Conservation (phyloP, 1,140 invertebrate species). For the Leptopilina clavipes region DNA sequence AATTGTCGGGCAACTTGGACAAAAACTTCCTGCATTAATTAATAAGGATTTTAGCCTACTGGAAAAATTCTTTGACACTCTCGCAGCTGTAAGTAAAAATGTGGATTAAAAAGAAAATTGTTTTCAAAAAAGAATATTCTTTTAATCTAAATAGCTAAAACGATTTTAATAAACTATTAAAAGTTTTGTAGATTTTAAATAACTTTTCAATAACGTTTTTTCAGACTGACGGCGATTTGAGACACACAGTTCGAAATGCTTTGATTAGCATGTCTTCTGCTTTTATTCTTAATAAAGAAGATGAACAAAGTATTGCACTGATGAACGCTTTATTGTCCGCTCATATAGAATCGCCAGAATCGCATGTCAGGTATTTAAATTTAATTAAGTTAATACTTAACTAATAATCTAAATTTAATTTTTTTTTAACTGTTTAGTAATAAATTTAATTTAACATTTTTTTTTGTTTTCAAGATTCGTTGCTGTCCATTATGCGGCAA, state of each 20-base stretch:
- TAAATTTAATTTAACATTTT: conserved; percentile 40
- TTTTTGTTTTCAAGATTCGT: conserved; percentile 80
- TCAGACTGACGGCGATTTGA: conserved; percentile 76
- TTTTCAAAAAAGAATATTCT: conserved; percentile 10
- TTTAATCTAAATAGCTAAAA: too few species aligned
- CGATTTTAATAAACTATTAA: too few species aligned
- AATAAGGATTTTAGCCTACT: conserved; percentile 81
- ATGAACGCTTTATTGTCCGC: conserved; percentile 76
- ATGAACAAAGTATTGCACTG: conserved; percentile 66
- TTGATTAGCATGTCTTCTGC: conserved; percentile 77
- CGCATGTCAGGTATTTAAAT: conserved; percentile 61
- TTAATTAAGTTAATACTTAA: too few species aligned
- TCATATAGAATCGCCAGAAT: conserved; percentile 68
- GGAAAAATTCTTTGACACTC: conserved; percentile 80
- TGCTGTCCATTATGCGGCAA: conserved; percentile 87
- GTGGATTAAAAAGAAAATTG: background rate
- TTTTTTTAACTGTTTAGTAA: too few species aligned
- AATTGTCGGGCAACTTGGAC: conserved; percentile 83
- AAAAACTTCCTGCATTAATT: conserved; percentile 81
- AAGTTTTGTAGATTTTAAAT: conserved; percentile 33
- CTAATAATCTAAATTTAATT: too few species aligned
- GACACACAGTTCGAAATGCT: conserved; percentile 77
- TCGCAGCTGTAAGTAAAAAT: conserved; percentile 75
- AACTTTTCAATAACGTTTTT: conserved; percentile 35
- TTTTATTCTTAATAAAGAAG: conserved; percentile 69